Evolutionary conservation across 2,888 invertebrate species (phyloP), one percentile per base, ranked within the genome.

Genomic region (Phania funesta): DNA sequence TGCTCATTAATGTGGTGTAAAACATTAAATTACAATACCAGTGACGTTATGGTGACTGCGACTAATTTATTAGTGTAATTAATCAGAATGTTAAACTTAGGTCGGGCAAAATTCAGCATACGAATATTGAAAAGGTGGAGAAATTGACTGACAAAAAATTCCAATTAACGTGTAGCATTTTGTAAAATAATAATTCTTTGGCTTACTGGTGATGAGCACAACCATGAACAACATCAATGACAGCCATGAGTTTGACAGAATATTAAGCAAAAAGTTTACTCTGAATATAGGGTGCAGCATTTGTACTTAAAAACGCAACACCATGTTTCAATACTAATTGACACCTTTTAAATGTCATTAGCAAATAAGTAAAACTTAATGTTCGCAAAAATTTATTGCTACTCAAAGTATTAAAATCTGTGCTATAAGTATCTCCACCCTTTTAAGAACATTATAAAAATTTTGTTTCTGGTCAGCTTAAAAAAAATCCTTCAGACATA

Each of bases 261-360:
- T 18, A 2, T 5, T 20, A n/a, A n/a, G 8, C 9, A 29, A 54
- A 56, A 32, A 35, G 0, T 18, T n/a, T 1, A 16, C 7, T 16
- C 0, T 32, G 16, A 13, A 35, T 26, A 46, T 26, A 65, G 60
- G 52, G 52, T 35, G 32, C n/a, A 50, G 38, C 35, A 22, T 22
- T 1, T 32, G n/a, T n/a, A 20, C 9, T 20, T 20, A 16, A 26
- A 58, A 67, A 52, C 54, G 74, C 71, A 78, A 64, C 68, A 58
- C 62, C 60, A 74, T 74, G 52, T 54, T 70, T 74, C 65, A 26
- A 68, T 80, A 83, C 79, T 83, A 84, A 84, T 84, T 85, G 83
- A 84, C 84, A 85, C 84, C 83, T 83, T 84, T 84, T 83, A 83
- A 81, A 79, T 79, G 79, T 77, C 84, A 84, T 85, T 84, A 84